Evolutionary conservation across 2,888 invertebrate genomes (phyloP), one percentile per base, ranked within the genome.

Genomic region (Chymomyza fuscimana): DNA sequence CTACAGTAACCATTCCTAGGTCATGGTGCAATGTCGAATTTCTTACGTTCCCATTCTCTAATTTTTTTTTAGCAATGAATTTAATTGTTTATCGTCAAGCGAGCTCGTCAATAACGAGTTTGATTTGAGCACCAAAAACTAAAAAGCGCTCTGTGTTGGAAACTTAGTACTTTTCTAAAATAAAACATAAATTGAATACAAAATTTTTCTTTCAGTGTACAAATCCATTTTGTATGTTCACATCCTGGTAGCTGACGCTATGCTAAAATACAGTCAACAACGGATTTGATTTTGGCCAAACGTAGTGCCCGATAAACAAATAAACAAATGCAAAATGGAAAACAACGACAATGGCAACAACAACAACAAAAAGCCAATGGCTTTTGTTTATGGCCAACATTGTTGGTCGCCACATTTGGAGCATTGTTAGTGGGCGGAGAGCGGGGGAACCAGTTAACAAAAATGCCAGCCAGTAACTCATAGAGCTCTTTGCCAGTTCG

Each of bases 271-370:
- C 16, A 46, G 65, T 65, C 60, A 69, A 76, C 72, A 78, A 78
- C 62, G 65, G 67, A 72, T 84, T 85, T 85, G 82, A 87, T 85
- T 87, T 82, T 76, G 67, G 63, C 62, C 72, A 80, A 84, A 78
- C 78, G 62, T 63, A 73, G 67, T 63, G 61, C 69, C 77, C 70
- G 69, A 66, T 74, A 72, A 82, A 73, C 78, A 82, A 84, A 83
- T 77, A 81, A 86, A 67, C 74, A 69, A 65, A 73, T 58, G 25
- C 63, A 65, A 59, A 66, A 50, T 64, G 61, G 25, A 66, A 58
- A 19, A 58, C 19, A 58, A 25, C 58, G 12, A 58, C 4, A 29
- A 29, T 15, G 5, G 29, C 61, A 58, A 56, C 52, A 40, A 52
- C 12, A 74, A 32, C 58, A 16, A 25, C 15, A 62, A 62, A 50